Conservation (phyloP, 1,140 invertebrate species). For the Nautilus pompilius region DNA sequence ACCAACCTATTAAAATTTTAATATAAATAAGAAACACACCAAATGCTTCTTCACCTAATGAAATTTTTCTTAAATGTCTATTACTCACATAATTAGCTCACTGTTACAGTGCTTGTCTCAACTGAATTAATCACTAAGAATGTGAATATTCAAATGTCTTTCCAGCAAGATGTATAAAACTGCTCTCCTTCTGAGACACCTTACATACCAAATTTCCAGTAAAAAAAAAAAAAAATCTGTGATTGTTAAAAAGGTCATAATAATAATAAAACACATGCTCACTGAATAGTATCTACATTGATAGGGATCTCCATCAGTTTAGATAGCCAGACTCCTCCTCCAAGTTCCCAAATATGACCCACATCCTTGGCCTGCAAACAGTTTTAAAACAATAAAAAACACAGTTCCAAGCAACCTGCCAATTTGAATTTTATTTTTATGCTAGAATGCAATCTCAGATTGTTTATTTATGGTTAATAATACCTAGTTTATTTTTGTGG, state of each 20-base stretch:
- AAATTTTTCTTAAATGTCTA: no score
- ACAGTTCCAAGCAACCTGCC: neutral
- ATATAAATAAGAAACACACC: no score
- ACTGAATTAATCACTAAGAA: no score
- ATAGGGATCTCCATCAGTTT: constrained; percentile 61
- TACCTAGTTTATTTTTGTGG: neutral
- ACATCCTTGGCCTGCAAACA: constrained; percentile 68
- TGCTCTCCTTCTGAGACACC: neutral
- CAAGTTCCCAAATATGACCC: constrained; percentile 86
- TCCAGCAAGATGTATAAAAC: neutral
- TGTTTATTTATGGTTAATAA: neutral
- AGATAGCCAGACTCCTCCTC: constrained; percentile 64
- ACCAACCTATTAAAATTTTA: no score
- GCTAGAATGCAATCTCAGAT: no score
- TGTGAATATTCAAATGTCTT: no score
- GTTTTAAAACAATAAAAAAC: constrained; percentile 10
- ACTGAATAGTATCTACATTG: constrained; percentile 59
- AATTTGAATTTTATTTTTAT: no score
- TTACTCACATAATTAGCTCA: no score
- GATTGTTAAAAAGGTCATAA: neutral
- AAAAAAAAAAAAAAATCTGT: neutral
- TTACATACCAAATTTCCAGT: neutral
- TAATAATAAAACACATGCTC: constrained; percentile 17
- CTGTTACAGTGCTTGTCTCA: no score
- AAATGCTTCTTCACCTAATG: no score